Percentiles rank a stretch among this genome's conserved stretches.
Conservation (phyloP, 2,888 invertebrate genomes). For the Apamea anceps region DNA sequence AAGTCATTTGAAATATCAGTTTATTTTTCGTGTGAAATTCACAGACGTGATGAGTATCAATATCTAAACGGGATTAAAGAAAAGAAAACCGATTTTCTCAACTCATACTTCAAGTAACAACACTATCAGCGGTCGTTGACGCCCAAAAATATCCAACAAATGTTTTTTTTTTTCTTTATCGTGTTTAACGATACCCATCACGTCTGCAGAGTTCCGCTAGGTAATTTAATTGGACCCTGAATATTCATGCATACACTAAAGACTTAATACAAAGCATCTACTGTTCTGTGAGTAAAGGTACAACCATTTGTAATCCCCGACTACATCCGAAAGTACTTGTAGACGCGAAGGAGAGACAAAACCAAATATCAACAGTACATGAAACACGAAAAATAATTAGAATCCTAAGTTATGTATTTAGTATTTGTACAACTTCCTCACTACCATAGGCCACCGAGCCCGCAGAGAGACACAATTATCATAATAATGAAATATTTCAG, state of each 20-base stretch:
- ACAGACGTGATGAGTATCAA: too few relatives aligned
- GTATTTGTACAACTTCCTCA: constrained; percentile 12
- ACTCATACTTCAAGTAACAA: too few relatives aligned
- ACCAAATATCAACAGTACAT: background rate
- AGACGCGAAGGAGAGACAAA: constrained; percentile 6
- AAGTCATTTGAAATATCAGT: too few relatives aligned
- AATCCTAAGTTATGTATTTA: background rate
- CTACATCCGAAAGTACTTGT: background rate
- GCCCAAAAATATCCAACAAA: too few relatives aligned
- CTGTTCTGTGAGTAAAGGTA: background rate
- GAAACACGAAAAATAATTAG: constrained; percentile 8
- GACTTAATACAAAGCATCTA: background rate
- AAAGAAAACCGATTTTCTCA: too few relatives aligned
- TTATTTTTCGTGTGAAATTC: too few relatives aligned
- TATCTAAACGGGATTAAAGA: too few relatives aligned
- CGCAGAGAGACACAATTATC: constrained; percentile 24
- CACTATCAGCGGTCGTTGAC: too few relatives aligned
- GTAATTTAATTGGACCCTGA: background rate
- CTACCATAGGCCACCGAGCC: constrained; percentile 5
- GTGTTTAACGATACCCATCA: background rate
- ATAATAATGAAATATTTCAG: constrained; percentile 52
- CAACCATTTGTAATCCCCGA: background rate
- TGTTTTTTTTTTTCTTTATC: background rate
- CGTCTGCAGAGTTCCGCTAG: background rate
- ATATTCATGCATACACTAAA: background rate